Base-by-base conservation (phyloP, 2,888 invertebrate species). In the Idaea aversata region DNA sequence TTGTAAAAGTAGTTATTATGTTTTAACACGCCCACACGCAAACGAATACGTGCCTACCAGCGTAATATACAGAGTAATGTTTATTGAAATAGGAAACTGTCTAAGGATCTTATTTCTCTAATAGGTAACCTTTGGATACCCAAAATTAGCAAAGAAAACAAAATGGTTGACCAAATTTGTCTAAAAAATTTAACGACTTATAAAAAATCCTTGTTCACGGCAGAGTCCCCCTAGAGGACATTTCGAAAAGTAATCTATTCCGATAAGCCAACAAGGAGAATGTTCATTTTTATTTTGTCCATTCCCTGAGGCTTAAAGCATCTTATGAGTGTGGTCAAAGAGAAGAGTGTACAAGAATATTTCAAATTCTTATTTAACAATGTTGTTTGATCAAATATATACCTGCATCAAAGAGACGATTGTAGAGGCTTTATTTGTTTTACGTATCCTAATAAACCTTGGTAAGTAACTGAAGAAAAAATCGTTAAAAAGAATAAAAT, bases 211-310 rank as follows among this genome's bases (percentile, higher is more conserved):
- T 76, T 76, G 75, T 75, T 72, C 78, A 81, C 74, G 71, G 77
- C 76, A 74, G 69, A 77, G 74, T 79, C 83, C 79, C 87, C 85
- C 85, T 84, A 72, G 82, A 87, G 85, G 85, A 87, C 84, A 85
- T 88, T 90, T 88, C 77, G 84, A 88, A 89, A 90, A 89, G 89
- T 90, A 90, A 91, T 91, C 89, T 91, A 90, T 90, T 88, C 86
- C 86, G 90, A 90, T 91, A 91, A 91, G 90, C 91, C 90, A 88
- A 90, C 89, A 88, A 88, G 87, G 80, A 88, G 87, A 84, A 84
- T 88, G 88, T 88, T 90, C 88, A 88, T 90, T 91, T 91, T 91
- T 91, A 91, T 91, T 91, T 90, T 88, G 90, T 89, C 84, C 86
- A 84, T 88, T 90, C 90, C 90, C 88, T 76, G 77, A 87, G 91